Evolutionary conservation across 1,140 invertebrate species (phyloP).

Genomic region (Zaprionus tsacasi): DNA sequence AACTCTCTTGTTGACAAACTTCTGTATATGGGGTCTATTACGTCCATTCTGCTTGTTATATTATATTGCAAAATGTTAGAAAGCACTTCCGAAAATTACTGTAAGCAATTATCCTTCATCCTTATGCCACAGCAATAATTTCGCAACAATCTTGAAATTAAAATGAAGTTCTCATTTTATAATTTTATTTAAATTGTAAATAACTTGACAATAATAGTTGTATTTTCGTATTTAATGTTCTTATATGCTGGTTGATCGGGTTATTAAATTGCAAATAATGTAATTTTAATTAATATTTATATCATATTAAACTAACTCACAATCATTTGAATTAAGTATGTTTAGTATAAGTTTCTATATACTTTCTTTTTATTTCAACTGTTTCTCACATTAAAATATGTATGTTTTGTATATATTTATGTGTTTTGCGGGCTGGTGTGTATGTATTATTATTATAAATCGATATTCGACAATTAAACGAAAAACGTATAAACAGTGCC

Average conservation of each 20-base stretch:
- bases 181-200: conserved; percentile 52
- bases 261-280: conserved; percentile 79
- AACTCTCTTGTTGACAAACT: no score
- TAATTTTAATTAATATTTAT: conserved; percentile 82
- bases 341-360: conserved; percentile 60
- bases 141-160: not conserved
- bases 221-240: conserved; percentile 52
- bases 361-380: conserved; percentile 20
- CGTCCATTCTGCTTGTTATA: no score
- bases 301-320: conserved; percentile 82
- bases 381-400: conserved; percentile 31
- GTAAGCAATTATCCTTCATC: not conserved
- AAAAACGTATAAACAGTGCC: conserved; percentile 55
- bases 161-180: not conserved
- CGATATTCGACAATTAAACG: conserved; percentile 55
- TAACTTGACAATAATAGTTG: conserved; percentile 77
- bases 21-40: no score
- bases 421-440: conserved; percentile 8
- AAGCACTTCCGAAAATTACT: not conserved
- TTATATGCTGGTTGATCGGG: conserved; percentile 76
- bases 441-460: conserved; percentile 49
- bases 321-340: conserved; percentile 81
- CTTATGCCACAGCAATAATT: not conserved
- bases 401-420: conserved; percentile 33
- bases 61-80: no score